Evolutionary conservation across 2,888 invertebrate species (phyloP).

Genomic region (Trachelus stipa): DNA sequence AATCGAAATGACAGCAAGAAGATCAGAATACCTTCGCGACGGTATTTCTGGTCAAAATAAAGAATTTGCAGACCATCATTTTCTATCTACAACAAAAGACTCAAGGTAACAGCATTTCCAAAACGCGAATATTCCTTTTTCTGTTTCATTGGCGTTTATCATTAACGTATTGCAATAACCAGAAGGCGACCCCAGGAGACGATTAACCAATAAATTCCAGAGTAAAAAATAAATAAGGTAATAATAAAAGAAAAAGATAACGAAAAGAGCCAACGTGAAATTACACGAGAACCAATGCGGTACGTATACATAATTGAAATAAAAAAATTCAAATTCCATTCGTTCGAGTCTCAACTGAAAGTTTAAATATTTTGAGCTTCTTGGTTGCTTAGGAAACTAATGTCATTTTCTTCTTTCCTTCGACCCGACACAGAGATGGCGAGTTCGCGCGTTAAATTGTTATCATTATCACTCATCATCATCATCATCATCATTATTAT

Average conservation of each 20-base stretch:
- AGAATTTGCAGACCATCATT: too few relatives aligned
- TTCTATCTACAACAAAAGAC: too few relatives aligned
- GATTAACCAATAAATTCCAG: neutral
- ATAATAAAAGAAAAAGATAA: conserved; percentile 18
- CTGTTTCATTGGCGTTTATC: neutral
- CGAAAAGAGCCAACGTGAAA: neutral
- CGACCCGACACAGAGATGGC: neutral
- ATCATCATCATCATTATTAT: too few relatives aligned
- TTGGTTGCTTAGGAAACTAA: conserved; percentile 30
- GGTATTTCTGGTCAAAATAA: too few relatives aligned
- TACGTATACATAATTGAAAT: neutral
- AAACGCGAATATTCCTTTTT: neutral
- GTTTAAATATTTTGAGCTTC: conserved; percentile 31
- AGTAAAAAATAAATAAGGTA: neutral
- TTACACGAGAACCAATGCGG: too few relatives aligned
- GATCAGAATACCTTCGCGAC: too few relatives aligned
- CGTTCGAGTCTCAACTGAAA: conserved; percentile 23
- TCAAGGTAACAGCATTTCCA: too few relatives aligned
- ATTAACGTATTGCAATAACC: neutral
- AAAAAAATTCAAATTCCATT: conserved; percentile 22
- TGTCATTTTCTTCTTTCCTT: conserved; percentile 16
- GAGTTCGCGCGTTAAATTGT: neutral
- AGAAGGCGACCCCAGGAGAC: neutral
- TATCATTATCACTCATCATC: neutral
- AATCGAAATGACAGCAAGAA: too few relatives aligned